Base-by-base conservation (phyloP, 2,797 vertebrate genomes). In the Todus mexicanus region DNA sequence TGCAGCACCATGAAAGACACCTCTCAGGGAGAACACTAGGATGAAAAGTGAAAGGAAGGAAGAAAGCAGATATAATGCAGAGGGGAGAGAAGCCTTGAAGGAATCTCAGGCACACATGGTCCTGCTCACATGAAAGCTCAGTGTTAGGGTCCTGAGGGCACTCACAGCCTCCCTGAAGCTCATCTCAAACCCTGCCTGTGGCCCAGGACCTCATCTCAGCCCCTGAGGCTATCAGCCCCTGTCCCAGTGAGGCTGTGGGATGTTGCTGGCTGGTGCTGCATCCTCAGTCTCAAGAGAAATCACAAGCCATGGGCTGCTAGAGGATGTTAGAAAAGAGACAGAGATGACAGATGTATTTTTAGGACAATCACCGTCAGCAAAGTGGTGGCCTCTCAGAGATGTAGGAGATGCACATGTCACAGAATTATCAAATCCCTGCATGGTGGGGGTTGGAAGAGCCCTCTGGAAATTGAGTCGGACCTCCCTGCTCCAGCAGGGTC, bases 211-310 rank as follows among this genome's bases (percentile, higher is more conserved):
- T 2, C 3, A 42, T 18, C 18, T n/a, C 70, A 61, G 40, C 16
- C 53, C 15, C 10, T 0, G 0, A 9, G 33, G 20, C 25, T 10
- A 1, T 4, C 54, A 31, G 8, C 14, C 23, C 4, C 21, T 59
- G 15, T 8, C 21, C 15, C 29, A 26, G 29, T 1, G 1, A 33
- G 9, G 37, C 33, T 15, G 2, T 6, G 16, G 42, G 38, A 5
- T 48, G 19, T 11, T 2, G 4, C 15, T 65, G 16, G 15, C 38
- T 16, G 38, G 18, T 18, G 38, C 43, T 43, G 42, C 29, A 33
- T 25, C 25, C 45, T 75, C 51, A 17, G 12, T 22, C 38, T 23
- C 3, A 3, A 17, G 16, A 53, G 19, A 37, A 75, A 53, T 29
- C 45, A 37, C n/a, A 22, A 65, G 19, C 59, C 23, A 5, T 7